Base-by-base conservation (phyloP, 2,888 invertebrate species). In the Ectemnius cavifrons region DNA sequence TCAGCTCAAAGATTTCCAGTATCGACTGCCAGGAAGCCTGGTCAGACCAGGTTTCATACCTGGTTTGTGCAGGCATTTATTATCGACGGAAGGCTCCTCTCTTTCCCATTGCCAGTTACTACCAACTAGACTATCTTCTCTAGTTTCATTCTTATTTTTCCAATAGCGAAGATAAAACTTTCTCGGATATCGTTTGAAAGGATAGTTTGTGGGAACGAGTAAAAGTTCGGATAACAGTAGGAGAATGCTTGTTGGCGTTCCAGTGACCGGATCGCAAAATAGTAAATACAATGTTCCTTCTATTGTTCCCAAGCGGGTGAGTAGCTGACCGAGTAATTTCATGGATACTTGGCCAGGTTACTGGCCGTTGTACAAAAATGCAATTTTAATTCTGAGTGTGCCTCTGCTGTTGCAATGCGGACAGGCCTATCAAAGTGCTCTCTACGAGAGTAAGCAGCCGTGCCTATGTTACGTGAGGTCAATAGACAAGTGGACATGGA, bases 311-410 rank as follows among this genome's bases (percentile, higher is more conserved):
- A 8, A 67, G 67, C 72, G 78, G 68, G 71, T 79, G 69, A 75
- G 73, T 78, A 78, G 73, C 75, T 75, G 73, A 75, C 82, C 75
- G 73, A 64, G 67, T 80, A 80, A 82, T 77, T 82, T 82, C 79
- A 82, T 80, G 78, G 80, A 79, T 69, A 77, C 80, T 82, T 82
- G 78, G 37, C 75, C 63, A 78, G 60, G 28, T 14, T 66, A 45
- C 61, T 77, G 60, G 13, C 82, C 82, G 82, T 82, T 82, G 82
- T 52, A 62, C 59, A 67, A 69, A 79, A 74, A 69, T 73, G 72
- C 80, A 79, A 80, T 79, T 82, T 82, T 79, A 77, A 82, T 82
- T 82, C 77, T 45, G 46, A 2, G 27, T 61, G 67, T 63, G 65
- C 46, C 20, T 60, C 60, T 57, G 14, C n/a, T 37, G 69, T 63